phyloP scores from a whole-genome alignment of 1,140 invertebrate genomes.

The Drosophila pseudoobscura region DNA sequence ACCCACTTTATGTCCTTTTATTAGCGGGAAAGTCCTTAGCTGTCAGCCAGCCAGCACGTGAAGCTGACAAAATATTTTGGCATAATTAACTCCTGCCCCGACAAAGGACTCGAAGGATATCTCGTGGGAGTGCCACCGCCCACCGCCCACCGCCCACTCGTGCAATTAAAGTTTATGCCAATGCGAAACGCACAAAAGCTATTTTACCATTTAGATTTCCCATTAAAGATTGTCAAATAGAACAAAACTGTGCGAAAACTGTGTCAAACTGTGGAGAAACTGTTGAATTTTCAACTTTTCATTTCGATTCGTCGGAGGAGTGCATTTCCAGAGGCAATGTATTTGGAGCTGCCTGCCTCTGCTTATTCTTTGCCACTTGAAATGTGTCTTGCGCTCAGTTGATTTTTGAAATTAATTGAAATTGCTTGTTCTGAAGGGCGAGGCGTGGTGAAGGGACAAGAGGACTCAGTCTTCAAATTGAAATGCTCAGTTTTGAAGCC shows the following conservation, averaged over 20 bases:
- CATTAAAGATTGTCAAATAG: slow-evolving; percentile 54
- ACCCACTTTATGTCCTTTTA: slow-evolving; percentile 34
- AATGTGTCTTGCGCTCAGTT: slow-evolving; percentile 58
- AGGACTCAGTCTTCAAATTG: slow-evolving; percentile 59
- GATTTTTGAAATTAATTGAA: slow-evolving; percentile 79
- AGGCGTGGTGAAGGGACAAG: slow-evolving; percentile 8
- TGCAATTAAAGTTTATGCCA: slow-evolving; percentile 68
- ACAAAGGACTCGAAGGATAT: too few species aligned
- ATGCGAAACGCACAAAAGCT: slow-evolving; percentile 48
- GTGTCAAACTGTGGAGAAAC: slow-evolving; percentile 27
- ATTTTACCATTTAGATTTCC: slow-evolving; percentile 65
- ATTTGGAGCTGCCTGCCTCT: slow-evolving; percentile 18
- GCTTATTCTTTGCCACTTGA: slow-evolving; percentile 21
- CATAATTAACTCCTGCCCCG: slow-evolving; percentile 60
- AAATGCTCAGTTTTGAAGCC: slow-evolving; percentile 55
- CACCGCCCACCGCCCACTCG: slow-evolving; percentile 39
- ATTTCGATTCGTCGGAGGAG: background rate
- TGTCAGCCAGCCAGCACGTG: slow-evolving; percentile 12
- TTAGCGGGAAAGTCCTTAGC: slow-evolving; percentile 19
- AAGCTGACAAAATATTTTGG: slow-evolving; percentile 58
- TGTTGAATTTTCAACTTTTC: slow-evolving; percentile 40
- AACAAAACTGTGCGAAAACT: slow-evolving; percentile 27
- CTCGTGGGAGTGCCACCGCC: slow-evolving; percentile 13
- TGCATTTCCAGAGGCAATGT: slow-evolving; percentile 42
- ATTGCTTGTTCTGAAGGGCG: slow-evolving; percentile 48